Evolutionary conservation across 1,140 invertebrate genomes (phyloP), one percentile per base, ranked within the genome.

Genomic region (Drosophila nigromelanica): DNA sequence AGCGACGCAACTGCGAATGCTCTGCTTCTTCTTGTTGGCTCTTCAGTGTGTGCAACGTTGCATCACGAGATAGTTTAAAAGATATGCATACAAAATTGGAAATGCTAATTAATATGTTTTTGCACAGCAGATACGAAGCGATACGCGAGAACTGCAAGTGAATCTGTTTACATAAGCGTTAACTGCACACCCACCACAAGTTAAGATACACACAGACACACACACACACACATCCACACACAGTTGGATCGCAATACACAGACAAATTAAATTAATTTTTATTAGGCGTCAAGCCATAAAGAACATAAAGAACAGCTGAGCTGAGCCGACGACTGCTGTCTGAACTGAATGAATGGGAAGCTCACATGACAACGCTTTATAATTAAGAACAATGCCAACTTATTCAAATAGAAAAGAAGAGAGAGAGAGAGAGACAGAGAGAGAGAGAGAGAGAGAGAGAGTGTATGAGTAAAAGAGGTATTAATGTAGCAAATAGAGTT

Each of bases 31-130:
- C 0, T 54, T 18, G 8, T 15, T 55, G 18, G 1, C 18, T 18
- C 2, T 18, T 18, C 50, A 62, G 64, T 66, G 75, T 86, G 82
- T 82, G 83, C 82, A 87, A 64, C 83, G 79, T 82, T 87, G 83
- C 82, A 82, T 78, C 75, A 86, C 82, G 82, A 87, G 82, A 86
- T 86, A 78, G 82, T 76, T 87, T 66, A 58, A 75, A 71, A 87
- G 79, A 89, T 89, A 87, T 82, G 79, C 79, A 89, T 89, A 89
- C 76, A 62, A 76, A 87, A 87, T 87, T 87, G 82, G 79, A 87
- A 87, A 87, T 87, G 83, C 82, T 89, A 87, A 87, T 87, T 89
- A 87, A 89, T 89, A 87, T 89, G 83, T 87, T 87, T 87, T 87
- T 89, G 82, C 83, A 79, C 80, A 79, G 80, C 76, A 83, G 80